Conservation (phyloP, 2,797 vertebrate genomes). For the Distichodus sexfasciatus region DNA sequence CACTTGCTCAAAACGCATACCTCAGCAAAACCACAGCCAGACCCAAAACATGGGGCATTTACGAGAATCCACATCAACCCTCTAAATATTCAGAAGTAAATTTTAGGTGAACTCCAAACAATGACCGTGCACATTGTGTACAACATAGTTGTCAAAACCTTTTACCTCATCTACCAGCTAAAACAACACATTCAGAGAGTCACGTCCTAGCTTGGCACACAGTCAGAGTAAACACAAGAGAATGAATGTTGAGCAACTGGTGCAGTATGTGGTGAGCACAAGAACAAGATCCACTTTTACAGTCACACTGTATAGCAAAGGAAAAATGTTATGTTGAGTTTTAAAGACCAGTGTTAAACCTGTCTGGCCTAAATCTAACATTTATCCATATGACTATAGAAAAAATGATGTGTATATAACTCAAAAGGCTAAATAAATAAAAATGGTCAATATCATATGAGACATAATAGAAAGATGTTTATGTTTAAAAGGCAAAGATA, state of each 20-base stretch:
- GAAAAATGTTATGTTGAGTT: no score
- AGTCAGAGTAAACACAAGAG: not conserved
- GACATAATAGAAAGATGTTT: no score
- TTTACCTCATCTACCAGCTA: no score
- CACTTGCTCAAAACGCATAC: not conserved
- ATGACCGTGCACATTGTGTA: not conserved
- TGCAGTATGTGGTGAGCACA: not conserved
- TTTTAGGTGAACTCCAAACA: not conserved
- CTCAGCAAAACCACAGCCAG: not conserved
- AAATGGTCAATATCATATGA: no score
- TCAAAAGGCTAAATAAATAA: no score
- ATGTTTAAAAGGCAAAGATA: no score
- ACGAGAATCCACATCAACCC: constrained; percentile 4
- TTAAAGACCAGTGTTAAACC: no score
- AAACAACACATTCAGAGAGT: not conserved
- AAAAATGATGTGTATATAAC: no score
- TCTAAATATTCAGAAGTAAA: constrained; percentile 6
- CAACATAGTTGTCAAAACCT: no score
- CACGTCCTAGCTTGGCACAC: not conserved
- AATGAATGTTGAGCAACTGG: not conserved
- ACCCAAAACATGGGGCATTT: constrained; percentile 1
- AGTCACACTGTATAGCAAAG: no score
- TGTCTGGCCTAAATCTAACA: no score
- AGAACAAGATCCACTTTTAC: not conserved
- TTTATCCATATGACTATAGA: no score